Conservation (phyloP, 1,140 invertebrate genomes). For the Cephus cinctus region DNA sequence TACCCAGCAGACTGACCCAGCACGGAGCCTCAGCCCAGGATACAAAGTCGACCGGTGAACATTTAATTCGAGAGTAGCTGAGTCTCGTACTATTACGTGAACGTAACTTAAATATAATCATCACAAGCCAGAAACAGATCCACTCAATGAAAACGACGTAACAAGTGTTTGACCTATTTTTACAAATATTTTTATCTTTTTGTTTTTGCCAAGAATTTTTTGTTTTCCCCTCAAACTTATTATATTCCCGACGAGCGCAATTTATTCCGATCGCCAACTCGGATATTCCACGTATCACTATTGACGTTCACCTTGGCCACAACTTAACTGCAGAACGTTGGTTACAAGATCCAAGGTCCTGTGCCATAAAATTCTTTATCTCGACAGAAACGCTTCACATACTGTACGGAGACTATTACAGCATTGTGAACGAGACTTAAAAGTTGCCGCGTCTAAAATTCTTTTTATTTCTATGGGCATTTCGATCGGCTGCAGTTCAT, state of each 20-base stretch:
- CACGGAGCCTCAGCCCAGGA: too few relatives aligned
- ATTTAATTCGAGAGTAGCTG: too few relatives aligned
- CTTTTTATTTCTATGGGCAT: background rate
- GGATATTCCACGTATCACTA: conserved; percentile 3
- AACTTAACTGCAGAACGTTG: conserved; percentile 18
- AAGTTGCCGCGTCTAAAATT: background rate
- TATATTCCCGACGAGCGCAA: conserved; percentile 15
- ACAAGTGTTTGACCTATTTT: conserved; percentile 7
- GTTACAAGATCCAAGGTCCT: conserved; percentile 22
- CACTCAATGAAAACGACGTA: background rate
- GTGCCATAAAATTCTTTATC: conserved; percentile 20
- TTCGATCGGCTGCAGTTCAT: too few relatives aligned
- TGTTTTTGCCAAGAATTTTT: conserved; percentile 13
- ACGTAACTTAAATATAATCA: too few relatives aligned
- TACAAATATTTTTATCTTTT: conserved; percentile 15
- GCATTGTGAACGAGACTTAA: background rate
- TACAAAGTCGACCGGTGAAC: too few relatives aligned
- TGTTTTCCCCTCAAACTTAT: conserved; percentile 2
- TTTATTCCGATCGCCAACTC: conserved; percentile 8
- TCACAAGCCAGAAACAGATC: too few relatives aligned
- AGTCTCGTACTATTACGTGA: too few relatives aligned
- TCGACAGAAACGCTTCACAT: conserved; percentile 4
- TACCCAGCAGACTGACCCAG: too few relatives aligned
- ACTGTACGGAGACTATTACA: too few relatives aligned
- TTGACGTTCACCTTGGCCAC: conserved; percentile 5